Evolutionary conservation across 2,113 vertebrate species (phyloP).

Genomic region (Neotragus pygmaeus): DNA sequence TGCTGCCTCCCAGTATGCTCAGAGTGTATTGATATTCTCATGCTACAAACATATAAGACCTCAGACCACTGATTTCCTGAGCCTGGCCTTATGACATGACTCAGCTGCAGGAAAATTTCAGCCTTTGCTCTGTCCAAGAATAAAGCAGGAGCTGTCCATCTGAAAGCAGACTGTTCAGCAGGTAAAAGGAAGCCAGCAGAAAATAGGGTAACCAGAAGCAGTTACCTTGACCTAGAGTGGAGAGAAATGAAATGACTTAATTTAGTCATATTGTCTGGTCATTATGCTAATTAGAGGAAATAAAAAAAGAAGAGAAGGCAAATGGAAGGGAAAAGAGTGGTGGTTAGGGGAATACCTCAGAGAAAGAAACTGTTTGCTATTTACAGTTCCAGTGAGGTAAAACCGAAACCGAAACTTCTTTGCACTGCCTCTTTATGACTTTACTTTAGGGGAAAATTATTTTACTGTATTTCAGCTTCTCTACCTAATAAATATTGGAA

Average conservation of each 20-base stretch:
- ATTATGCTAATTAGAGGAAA: conserved; percentile 10
- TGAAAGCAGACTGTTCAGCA: background rate
- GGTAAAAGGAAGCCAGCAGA: background rate
- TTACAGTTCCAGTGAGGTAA: background rate
- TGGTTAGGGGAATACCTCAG: background rate
- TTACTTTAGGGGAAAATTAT: background rate
- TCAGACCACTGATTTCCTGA: background rate
- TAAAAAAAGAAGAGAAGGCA: conserved; percentile 15
- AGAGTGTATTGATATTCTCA: background rate
- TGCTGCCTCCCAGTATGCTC: background rate
- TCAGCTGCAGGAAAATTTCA: background rate
- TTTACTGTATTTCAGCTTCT: conserved; percentile 20
- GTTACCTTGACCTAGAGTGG: conserved; percentile 5
- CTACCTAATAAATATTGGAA: conserved; percentile 35
- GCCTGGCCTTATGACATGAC: background rate
- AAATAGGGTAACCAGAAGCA: background rate
- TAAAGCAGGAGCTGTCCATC: background rate
- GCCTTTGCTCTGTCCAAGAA: background rate
- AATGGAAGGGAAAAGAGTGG: background rate
- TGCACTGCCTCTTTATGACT: background rate
- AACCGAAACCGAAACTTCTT: conserved; percentile 3
- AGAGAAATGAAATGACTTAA: conserved; percentile 24
- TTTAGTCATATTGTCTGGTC: conserved; percentile 8
- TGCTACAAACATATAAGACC: background rate
- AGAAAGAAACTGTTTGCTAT: background rate